phyloP scores from a whole-genome alignment of 1,140 invertebrate species.

The Cydia amplana region DNA sequence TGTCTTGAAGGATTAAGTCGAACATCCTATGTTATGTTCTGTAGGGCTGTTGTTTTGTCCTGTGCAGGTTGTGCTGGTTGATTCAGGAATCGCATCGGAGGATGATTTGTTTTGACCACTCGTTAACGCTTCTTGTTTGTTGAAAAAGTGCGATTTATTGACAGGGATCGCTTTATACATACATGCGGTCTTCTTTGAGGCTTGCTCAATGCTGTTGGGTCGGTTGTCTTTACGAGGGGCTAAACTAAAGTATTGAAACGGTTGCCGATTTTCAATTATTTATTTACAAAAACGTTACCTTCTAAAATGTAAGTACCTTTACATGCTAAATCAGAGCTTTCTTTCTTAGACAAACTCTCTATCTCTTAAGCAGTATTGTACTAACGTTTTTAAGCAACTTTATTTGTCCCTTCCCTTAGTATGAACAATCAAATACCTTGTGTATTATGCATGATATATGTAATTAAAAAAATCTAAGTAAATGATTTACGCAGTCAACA shows the following conservation, averaged over 20 bases:
- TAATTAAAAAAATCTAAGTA: no score
- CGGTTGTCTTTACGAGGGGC: neutral
- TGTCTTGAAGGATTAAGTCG: neutral
- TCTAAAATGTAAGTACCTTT: no score
- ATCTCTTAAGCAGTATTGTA: no score
- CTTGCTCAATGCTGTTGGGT: neutral
- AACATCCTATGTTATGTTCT: neutral
- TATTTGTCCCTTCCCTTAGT: no score
- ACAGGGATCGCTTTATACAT: neutral
- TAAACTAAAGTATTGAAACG: no score
- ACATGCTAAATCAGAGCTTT: no score
- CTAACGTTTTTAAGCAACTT: no score
- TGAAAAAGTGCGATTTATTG: constrained; percentile 32
- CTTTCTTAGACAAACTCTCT: no score
- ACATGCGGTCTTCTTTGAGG: neutral
- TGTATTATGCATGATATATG: no score
- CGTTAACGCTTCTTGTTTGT: constrained; percentile 55
- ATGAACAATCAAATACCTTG: no score
- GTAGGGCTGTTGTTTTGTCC: constrained; percentile 37
- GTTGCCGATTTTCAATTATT: no score
- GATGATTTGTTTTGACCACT: constrained; percentile 67
- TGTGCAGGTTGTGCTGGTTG: constrained; percentile 51
- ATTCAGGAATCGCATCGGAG: constrained; percentile 47
- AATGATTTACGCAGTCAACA: neutral
- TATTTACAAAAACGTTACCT: no score